Evolutionary conservation across 2,888 invertebrate species (phyloP), one percentile per base, ranked within the genome.

Genomic region (Pantelozetes paolii): DNA sequence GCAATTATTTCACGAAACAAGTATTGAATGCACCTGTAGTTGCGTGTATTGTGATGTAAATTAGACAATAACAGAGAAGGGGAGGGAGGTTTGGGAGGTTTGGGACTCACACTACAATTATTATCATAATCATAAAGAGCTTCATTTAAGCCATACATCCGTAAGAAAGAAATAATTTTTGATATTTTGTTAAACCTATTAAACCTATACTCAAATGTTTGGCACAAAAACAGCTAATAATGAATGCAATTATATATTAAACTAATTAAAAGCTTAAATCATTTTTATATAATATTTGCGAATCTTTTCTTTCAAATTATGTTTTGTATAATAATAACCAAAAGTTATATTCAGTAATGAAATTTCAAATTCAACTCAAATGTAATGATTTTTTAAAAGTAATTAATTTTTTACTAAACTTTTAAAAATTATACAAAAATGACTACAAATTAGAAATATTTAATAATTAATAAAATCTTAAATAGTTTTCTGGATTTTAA

Each of bases 21-120:
- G 11, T 6, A 57, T 57, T 57, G 18, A 57, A 57, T 57, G 57
- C 23, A 57, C 57, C 50, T 57, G 23, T 57, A 23, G 23, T 57
- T 57, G 57, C 57, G 57, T 57, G 57, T 57, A 57, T 57, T 57
- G 57, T 57, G 8, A 57, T 57, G 57, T 57, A 57, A 57, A 57
- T 57, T 23, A 57, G 9, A 57, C 57, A 26, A 57, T 57, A 9
- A 9, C 20, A 57, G 20, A 23, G 23, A 57, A 57, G 2, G 20
- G 57, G 23, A 20, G 26, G 57, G 20, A 8, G n/a, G n/a, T n/a
- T n/a, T n/a, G n/a, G n/a, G n/a, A n/a, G n/a, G 3, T 45, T 57
- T 2, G 23, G 2, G 3, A 57, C 57, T 57, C 18, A 57, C 57
- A 23, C 57, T 23, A 15, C 57, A 57, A 57, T 23, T 23, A 20